Conservation (phyloP, 1,140 invertebrate genomes). For the Chrysopa pallens region DNA sequence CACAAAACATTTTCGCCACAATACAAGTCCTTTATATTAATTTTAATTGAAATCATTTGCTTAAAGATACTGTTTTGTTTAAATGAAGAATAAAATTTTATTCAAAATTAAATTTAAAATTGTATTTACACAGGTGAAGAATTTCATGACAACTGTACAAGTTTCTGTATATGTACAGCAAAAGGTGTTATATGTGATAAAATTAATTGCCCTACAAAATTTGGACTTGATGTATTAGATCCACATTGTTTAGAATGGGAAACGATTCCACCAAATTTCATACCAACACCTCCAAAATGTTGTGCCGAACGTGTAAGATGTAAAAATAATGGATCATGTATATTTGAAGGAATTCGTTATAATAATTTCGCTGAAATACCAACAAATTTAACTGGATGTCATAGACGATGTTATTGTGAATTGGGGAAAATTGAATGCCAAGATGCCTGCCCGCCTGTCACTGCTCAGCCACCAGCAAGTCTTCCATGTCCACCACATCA, state of each 20-base stretch:
- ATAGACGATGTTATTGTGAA: conserved; percentile 70
- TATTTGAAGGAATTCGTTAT: conserved; percentile 43
- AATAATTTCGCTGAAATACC: conserved; percentile 32
- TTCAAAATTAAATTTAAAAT: neutral
- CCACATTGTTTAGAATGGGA: conserved; percentile 73
- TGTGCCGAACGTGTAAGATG: conserved; percentile 62
- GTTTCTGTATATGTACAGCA: conserved; percentile 49
- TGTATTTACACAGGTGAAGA: conserved; percentile 11
- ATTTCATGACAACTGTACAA: conserved; percentile 58
- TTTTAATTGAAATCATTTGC: too few relatives aligned
- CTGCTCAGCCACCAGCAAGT: conserved; percentile 48
- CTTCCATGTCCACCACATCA: conserved; percentile 46
- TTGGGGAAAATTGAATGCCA: conserved; percentile 71
- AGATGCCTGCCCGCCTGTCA: conserved; percentile 52
- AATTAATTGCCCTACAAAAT: conserved; percentile 64
- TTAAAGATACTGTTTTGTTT: too few relatives aligned
- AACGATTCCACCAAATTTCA: conserved; percentile 47
- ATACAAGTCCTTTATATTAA: too few relatives aligned
- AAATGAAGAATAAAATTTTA: neutral
- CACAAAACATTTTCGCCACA: too few relatives aligned
- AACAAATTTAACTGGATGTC: conserved; percentile 53
- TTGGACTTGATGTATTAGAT: conserved; percentile 64
- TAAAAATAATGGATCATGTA: conserved; percentile 58
- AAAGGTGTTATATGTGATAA: conserved; percentile 52
- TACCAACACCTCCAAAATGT: conserved; percentile 56